Conservation (phyloP, 2,797 vertebrate genomes). For the Sebastes baramenuke region DNA sequence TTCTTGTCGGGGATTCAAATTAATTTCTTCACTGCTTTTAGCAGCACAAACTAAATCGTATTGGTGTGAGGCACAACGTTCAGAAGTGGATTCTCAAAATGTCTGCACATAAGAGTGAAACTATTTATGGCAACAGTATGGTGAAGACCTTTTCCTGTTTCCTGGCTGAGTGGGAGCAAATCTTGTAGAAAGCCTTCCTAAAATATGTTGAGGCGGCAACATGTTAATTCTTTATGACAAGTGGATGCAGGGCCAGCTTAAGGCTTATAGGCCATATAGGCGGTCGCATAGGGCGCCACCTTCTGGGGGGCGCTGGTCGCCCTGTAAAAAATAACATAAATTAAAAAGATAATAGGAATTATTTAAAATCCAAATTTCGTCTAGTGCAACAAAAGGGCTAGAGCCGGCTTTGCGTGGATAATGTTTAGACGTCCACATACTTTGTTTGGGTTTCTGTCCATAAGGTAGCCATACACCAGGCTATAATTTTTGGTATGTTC, state of each 20-base stretch:
- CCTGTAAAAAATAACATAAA: too few relatives aligned
- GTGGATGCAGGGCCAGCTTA: too few relatives aligned
- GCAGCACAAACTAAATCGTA: not conserved
- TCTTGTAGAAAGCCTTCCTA: not conserved
- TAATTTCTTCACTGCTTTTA: not conserved
- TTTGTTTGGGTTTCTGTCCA: too few relatives aligned
- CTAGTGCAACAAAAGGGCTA: accelerated
- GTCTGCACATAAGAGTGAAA: not conserved
- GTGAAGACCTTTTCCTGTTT: not conserved
- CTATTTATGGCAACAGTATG: not conserved
- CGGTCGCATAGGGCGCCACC: too few relatives aligned
- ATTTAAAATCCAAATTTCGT: too few relatives aligned
- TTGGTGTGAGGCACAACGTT: not conserved
- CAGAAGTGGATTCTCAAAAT: not conserved
- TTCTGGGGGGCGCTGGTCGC: too few relatives aligned
- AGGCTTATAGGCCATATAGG: too few relatives aligned
- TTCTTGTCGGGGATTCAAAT: not conserved
- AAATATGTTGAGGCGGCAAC: not conserved
- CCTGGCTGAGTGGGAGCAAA: not conserved
- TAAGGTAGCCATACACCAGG: too few relatives aligned
- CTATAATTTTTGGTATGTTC: not conserved
- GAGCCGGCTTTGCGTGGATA: not conserved
- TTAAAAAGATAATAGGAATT: too few relatives aligned
- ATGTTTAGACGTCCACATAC: not conserved
- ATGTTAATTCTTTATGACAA: not conserved